These are phyloP conservation scores for Pseudomyrmex pallidus DNA, from an alignment of 1,140 invertebrate genomes.

Conservation along the genomic window DNA sequence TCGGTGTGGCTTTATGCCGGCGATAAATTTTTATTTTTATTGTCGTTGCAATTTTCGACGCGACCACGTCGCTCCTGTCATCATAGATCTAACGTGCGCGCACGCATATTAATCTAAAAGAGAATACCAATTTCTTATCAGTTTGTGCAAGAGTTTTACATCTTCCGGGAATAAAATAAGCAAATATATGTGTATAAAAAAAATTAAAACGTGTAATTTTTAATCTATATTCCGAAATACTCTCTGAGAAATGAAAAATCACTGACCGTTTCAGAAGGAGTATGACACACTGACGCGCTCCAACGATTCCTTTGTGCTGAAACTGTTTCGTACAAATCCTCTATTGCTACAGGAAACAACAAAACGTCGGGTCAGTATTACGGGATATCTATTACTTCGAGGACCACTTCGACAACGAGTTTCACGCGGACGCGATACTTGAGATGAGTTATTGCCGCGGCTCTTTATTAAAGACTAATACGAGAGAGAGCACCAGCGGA, in stretches of 20 bases:
- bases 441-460: conserved; percentile 52
- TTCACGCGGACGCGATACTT: conserved; percentile 37
- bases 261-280: not conserved
- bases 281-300: not conserved
- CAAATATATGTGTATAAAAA: too few relatives aligned
- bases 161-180: not conserved
- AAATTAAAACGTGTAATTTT: too few relatives aligned
- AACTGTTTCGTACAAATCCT: not conserved
- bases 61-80: not conserved
- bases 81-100: not conserved
- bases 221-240: too few relatives aligned
- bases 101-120: not conserved
- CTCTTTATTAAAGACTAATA: conserved; percentile 64
- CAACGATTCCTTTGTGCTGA: too few relatives aligned
- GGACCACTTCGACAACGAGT: conserved; percentile 13
- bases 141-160: not conserved
- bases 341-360: not conserved
- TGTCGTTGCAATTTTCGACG: conserved; percentile 38
- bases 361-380: conserved; percentile 42
- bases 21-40: conserved; percentile 57
- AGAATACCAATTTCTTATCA: not conserved
- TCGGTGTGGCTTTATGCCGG: conserved; percentile 6
- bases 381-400: conserved; percentile 52
- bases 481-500: conserved; percentile 1
- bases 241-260: too few relatives aligned